Percentiles rank a stretch among this genome's conserved stretches.
These are phyloP conservation scores for Glareola pratincola DNA, from an alignment of 2,113 vertebrate species.

Conservation along the genomic window DNA sequence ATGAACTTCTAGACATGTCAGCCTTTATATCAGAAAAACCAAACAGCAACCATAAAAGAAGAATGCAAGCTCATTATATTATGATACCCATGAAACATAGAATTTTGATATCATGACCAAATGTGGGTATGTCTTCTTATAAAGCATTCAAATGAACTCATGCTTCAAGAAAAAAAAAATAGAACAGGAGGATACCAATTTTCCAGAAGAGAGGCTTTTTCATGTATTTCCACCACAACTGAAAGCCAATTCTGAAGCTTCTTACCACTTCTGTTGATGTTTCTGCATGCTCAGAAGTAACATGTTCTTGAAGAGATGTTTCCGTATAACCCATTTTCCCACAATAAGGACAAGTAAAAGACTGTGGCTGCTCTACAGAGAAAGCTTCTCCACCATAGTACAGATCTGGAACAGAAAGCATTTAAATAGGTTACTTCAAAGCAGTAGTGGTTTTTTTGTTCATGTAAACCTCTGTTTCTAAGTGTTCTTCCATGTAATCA, in stretches of 20 bases:
- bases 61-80: neutral
- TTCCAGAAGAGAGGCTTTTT: neutral
- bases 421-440: neutral
- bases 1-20: neutral
- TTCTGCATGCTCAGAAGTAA: slow-evolving; percentile 96
- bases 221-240: neutral
- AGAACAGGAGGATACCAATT: neutral
- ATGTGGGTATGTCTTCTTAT: neutral
- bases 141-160: neutral
- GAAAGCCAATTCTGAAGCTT: neutral
- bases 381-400: slow-evolving; percentile 99
- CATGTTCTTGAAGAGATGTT: slow-evolving; percentile 97
- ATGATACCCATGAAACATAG: rapidly evolving
- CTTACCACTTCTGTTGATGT: slow-evolving; percentile 99
- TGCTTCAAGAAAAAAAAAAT: neutral
- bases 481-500: neutral
- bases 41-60: neutral
- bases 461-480: neutral
- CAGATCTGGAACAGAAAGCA: slow-evolving; percentile 82
- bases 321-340: slow-evolving; percentile 98
- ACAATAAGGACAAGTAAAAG: slow-evolving; percentile 99
- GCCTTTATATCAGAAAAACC: neutral
- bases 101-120: neutral
- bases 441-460: neutral
- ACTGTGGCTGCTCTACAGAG: slow-evolving; percentile 98